Evolutionary conservation across 2,113 vertebrate genomes (phyloP).

Genomic region (Melierax canorus): DNA sequence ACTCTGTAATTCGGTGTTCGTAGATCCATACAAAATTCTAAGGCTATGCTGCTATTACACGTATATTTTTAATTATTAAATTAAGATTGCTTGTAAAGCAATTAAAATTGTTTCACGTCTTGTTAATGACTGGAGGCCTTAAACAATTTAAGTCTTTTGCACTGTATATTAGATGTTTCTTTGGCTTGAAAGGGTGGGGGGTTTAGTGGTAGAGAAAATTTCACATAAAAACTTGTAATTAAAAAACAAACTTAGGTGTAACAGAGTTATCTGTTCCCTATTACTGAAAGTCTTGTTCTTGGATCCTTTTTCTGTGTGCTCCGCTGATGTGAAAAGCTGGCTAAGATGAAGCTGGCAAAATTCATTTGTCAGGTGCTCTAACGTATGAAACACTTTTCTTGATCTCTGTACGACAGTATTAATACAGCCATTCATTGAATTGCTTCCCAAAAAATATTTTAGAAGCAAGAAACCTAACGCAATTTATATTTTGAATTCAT

Average conservation of each 20-base stretch:
- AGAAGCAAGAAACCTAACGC: neutral
- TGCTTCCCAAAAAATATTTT: neutral
- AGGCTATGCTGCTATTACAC: neutral
- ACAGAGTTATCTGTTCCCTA: neutral
- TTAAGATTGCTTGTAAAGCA: neutral
- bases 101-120: neutral
- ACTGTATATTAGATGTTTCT: neutral
- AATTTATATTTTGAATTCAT: neutral
- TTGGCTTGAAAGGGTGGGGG: rapidly evolving
- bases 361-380: neutral
- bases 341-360: neutral
- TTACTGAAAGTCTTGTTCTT: rapidly evolving
- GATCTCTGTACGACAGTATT: neutral
- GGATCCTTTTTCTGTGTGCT: neutral
- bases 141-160: neutral
- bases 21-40: neutral
- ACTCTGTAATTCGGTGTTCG: neutral
- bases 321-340: neutral
- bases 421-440: neutral
- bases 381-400: neutral
- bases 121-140: neutral
- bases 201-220: neutral
- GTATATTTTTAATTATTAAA: neutral
- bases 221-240: neutral
- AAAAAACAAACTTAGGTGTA: neutral